These are phyloP conservation scores for Xylota segnis DNA, from an alignment of 2,888 invertebrate species.

Conservation along the genomic window DNA sequence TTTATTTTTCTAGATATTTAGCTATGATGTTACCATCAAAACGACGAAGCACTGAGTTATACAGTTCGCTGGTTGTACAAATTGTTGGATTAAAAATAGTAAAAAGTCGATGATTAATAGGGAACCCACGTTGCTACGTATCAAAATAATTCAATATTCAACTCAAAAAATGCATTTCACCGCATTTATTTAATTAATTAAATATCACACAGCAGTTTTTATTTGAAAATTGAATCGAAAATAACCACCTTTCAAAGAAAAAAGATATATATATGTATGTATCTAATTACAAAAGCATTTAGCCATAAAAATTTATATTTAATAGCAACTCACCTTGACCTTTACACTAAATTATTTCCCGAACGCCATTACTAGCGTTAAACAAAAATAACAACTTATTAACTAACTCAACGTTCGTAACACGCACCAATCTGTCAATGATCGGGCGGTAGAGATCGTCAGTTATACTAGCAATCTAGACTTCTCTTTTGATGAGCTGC, in stretches of 20 bases:
- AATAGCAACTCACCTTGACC: slow-evolving; percentile 55
- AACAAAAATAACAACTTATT: slow-evolving; percentile 26
- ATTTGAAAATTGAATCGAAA: slow-evolving; percentile 17
- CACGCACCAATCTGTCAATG: slow-evolving; percentile 15
- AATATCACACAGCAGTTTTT: not conserved
- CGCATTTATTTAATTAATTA: no score
- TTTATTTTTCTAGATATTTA: no score
- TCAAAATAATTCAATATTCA: no score
- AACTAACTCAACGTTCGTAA: slow-evolving; percentile 20
- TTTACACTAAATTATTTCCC: slow-evolving; percentile 13
- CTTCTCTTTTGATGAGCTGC: slow-evolving; percentile 3
- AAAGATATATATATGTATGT: not conserved
- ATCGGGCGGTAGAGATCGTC: slow-evolving; percentile 1
- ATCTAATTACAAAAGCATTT: not conserved
- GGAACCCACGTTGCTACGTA: no score
- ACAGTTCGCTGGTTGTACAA: no score
- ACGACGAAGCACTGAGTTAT: no score
- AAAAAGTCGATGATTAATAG: no score
- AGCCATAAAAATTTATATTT: slow-evolving; percentile 19
- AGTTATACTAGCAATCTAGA: slow-evolving; percentile 27
- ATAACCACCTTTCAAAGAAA: slow-evolving; percentile 2
- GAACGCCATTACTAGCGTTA: slow-evolving; percentile 2
- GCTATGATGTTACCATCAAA: no score
- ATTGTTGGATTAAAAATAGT: no score
- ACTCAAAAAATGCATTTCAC: no score